A percentile compares a stretch with the other conserved stretches of the same genome.
Evolutionary conservation across 2,113 vertebrate genomes (phyloP).

Genomic region (Pelecanoides urinatrix): DNA sequence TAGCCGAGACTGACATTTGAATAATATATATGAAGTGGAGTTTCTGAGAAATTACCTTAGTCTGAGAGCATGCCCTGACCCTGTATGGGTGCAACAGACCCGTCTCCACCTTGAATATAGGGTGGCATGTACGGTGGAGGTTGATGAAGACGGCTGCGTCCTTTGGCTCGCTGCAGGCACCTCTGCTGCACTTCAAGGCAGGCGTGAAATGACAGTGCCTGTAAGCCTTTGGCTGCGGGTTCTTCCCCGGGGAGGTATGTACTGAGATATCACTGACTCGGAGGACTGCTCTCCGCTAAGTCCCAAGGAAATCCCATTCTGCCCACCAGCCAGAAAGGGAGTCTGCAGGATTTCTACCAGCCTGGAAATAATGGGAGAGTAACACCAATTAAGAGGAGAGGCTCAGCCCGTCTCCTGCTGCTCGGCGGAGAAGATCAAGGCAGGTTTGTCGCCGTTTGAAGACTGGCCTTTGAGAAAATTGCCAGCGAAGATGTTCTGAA

Average conservation of each 20-base stretch:
- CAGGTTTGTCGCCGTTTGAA: slow-evolving; percentile 60
- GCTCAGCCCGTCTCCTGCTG: neutral
- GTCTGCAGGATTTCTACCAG: slow-evolving; percentile 30
- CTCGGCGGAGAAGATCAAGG: slow-evolving; percentile 20
- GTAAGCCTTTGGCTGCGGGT: neutral
- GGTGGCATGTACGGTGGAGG: neutral
- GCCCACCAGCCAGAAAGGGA: slow-evolving; percentile 23
- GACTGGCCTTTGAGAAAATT: slow-evolving; percentile 56
- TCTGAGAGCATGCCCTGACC: neutral
- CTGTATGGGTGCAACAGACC: neutral
- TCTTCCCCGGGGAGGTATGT: neutral
- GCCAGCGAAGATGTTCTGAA: slow-evolving; percentile 53
- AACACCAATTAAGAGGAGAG: slow-evolving; percentile 30
- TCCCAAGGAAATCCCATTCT: slow-evolving; percentile 50
- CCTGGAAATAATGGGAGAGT: slow-evolving; percentile 11
- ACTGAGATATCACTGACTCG: neutral
- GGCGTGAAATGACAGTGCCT: neutral
- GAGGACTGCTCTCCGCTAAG: slow-evolving; percentile 23
- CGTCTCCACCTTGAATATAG: neutral
- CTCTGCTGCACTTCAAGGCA: neutral
- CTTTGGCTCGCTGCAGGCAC: neutral
- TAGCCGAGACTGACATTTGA: neutral
- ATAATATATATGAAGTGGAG: neutral
- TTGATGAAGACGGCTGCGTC: neutral
- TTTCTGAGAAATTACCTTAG: neutral